Conservation (phyloP, 1,140 invertebrate genomes). For the Trichonephila clavipes region DNA sequence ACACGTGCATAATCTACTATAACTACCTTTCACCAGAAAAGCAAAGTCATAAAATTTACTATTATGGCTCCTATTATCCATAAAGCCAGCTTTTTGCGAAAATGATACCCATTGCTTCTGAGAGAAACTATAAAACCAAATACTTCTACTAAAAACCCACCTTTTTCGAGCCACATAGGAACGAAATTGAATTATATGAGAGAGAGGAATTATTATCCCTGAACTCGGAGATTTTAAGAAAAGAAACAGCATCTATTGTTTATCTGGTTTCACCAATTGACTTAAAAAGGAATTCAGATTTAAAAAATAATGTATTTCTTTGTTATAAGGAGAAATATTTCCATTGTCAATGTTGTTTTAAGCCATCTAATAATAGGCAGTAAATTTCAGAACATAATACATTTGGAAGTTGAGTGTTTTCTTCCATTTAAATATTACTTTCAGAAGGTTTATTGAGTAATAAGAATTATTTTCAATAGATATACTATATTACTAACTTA, state of each 20-base stretch:
- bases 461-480: too few relatives aligned
- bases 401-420: too few relatives aligned
- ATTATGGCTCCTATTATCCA: constrained; percentile 41
- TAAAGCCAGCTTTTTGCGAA: background rate
- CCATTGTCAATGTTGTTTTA: too few relatives aligned
- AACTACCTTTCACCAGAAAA: constrained; percentile 12
- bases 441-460: too few relatives aligned
- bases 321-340: too few relatives aligned
- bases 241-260: background rate
- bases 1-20: background rate
- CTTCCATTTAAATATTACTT: too few relatives aligned
- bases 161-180: background rate
- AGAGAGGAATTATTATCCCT: background rate
- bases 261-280: background rate
- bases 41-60: constrained; percentile 49
- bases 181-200: constrained; percentile 21
- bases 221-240: background rate
- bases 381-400: too few relatives aligned
- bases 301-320: too few relatives aligned
- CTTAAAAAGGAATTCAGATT: too few relatives aligned
- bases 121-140: constrained; percentile 44
- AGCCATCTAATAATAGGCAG: too few relatives aligned
- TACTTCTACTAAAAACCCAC: background rate
- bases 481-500: too few relatives aligned
- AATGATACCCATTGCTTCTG: constrained; percentile 11